Base-by-base conservation (phyloP, 2,888 invertebrate species). In the Parnassius apollo region DNA sequence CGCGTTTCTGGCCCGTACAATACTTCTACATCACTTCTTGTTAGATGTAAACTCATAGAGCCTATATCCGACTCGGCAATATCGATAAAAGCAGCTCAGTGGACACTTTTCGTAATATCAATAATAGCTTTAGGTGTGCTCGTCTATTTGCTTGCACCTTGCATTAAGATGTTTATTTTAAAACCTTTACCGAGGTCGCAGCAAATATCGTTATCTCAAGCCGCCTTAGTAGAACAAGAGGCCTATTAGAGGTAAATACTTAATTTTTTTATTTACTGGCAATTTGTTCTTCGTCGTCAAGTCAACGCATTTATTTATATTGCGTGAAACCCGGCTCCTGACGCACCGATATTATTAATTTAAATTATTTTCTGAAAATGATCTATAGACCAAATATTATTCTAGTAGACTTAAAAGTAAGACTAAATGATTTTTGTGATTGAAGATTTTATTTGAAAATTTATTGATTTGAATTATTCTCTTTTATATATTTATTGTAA, bases 21-120 rank as follows among this genome's bases (percentile, higher is more conserved):
- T 65, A 67, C 78, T 0, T 71, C 82, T 0, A 66, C 69, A 1
- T 84, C 88, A 0, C 67, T 89, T 1, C 70, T 73, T 57, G 61
- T 70, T 0, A 65, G 74, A 1, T 89, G 88, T 64, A 72, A 78
- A 13, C 68, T 88, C 0, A 72, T 72, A 0, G 71, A 66, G 18
- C 75, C 82, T 0, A 69, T 75, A 3, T 74, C 79, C 1, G 80
- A 82, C 35, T 77, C 78, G 1, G 81, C 82, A 0, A 73, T 82
- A 10, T 86, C 88, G 0, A 87, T 88, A 57, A 81, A 79, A 65
- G 83, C 86, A 0, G 89, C 88, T 0, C 89, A 90, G 54, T 90
- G 90, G 90, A 77, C 83, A 0, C 68, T 90, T 1, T 86, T 84
- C 62, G 83, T 75, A 0, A 74, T 89, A 46, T 88, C 86, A 0